These are phyloP conservation scores for Datnioides undecimradiatus DNA, from an alignment of 2,113 vertebrate species.

Conservation along the genomic window DNA sequence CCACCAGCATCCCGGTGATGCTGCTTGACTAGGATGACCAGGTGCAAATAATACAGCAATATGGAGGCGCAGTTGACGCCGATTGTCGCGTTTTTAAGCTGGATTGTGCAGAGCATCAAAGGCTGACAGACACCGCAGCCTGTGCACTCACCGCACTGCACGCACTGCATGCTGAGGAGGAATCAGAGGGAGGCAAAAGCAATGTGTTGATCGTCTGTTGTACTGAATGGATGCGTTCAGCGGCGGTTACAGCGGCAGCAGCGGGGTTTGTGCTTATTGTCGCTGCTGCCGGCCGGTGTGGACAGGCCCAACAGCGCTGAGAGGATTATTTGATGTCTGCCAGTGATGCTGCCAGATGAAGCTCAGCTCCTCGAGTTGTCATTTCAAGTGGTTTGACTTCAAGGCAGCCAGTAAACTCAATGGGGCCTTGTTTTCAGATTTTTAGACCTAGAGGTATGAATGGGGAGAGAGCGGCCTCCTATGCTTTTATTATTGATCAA, in stretches of 20 bases:
- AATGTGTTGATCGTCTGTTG: slow-evolving; percentile 34
- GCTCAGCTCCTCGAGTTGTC: slow-evolving; percentile 35
- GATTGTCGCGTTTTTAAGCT: slow-evolving; percentile 1
- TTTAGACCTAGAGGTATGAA: neutral
- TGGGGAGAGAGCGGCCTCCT: neutral
- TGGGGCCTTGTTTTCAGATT: slow-evolving; percentile 24
- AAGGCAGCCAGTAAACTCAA: slow-evolving; percentile 1
- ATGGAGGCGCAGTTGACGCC: slow-evolving; percentile 47
- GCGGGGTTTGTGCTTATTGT: slow-evolving; percentile 38
- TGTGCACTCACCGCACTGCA: slow-evolving; percentile 20
- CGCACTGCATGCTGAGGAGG: slow-evolving; percentile 44
- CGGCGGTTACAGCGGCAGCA: slow-evolving; percentile 33
- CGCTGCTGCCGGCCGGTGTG: slow-evolving; percentile 71
- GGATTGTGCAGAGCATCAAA: slow-evolving; percentile 39
- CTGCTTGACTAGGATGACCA: slow-evolving; percentile 41
- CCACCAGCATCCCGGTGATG: slow-evolving; percentile 55
- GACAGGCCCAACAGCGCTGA: slow-evolving; percentile 49
- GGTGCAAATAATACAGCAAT: slow-evolving; percentile 56
- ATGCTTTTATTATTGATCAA: slow-evolving; percentile 7
- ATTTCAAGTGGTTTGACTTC: slow-evolving; percentile 25
- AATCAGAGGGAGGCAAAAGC: slow-evolving; percentile 8
- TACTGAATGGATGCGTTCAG: slow-evolving; percentile 16
- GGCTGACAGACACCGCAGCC: slow-evolving; percentile 28
- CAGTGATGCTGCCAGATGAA: slow-evolving; percentile 64
- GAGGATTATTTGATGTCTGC: slow-evolving; percentile 63